These are phyloP conservation scores for Dendrocopos noguchii DNA, from an alignment of 2,113 vertebrate genomes.

Conservation along the genomic window DNA sequence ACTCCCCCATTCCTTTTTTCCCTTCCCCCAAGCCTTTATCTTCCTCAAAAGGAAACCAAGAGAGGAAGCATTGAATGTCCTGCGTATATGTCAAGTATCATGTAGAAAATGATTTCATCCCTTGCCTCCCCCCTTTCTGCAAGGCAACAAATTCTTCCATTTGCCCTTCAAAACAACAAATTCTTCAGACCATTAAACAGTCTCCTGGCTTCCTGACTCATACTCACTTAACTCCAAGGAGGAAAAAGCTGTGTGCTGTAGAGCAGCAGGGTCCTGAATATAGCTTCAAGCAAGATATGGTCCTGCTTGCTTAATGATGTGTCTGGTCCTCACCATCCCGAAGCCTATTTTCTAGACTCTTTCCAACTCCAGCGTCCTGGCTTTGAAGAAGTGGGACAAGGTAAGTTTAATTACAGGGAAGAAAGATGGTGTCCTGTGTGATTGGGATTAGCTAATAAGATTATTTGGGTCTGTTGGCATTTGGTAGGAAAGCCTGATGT, in stretches of 20 bases:
- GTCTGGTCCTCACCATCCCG: not conserved
- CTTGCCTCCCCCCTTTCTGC: conserved; percentile 34
- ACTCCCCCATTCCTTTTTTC: no score
- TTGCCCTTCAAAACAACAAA: not conserved
- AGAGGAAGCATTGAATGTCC: conserved; percentile 8
- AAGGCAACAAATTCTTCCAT: not conserved
- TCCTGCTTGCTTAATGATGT: not conserved
- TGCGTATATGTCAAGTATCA: not conserved
- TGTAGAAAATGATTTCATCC: conserved; percentile 5
- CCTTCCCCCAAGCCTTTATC: not conserved
- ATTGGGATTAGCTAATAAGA: not conserved
- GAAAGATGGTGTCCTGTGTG: not conserved
- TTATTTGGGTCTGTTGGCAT: not conserved
- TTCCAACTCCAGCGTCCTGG: not conserved
- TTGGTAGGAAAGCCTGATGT: not conserved
- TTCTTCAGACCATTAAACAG: not conserved
- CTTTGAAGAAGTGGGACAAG: not conserved
- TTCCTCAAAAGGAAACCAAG: conserved; percentile 43
- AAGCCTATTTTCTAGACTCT: not conserved
- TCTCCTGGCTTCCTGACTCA: not conserved
- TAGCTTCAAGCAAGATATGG: not conserved
- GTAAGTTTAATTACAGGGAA: conserved; percentile 20
- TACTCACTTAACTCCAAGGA: not conserved
- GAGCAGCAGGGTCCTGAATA: accelerated
- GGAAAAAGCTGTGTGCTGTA: not conserved